Base-by-base conservation (phyloP, 2,888 invertebrate genomes). In the Hoplodrina blanda region DNA sequence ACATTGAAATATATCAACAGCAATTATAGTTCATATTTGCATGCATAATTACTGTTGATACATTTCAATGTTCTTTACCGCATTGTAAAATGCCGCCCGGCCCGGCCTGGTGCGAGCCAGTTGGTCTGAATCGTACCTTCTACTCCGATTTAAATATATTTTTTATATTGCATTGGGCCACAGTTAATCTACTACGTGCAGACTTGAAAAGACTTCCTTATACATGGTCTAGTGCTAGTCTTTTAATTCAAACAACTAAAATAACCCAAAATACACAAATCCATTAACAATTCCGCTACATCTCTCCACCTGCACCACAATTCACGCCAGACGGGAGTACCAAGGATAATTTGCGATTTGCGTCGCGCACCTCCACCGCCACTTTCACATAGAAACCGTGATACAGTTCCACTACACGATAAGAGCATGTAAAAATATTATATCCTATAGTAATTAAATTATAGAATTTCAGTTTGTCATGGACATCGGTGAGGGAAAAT, bases 301-400 rank as follows among this genome's bases (percentile, higher is more conserved):
- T 50, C 63, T 61, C 62, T 56, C 60, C 37, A 64, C 66, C 82
- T 84, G 71, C 52, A 61, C 82, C 80, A 78, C 49, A 62, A 41
- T 65, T 69, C 62, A 71, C 76, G 68, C 63, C 62, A 83, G 85
- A 84, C 81, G 78, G 88, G 90, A 92, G 92, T 91, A 90, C 91
- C 91, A 91, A 91, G 91, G 91, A 94, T 93, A 94, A 94, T 94
- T 94, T 94, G 88, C 93, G 90, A 94, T 95, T 94, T 89, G 92
- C 86, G 86, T 82, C 89, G 91, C 91, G 78, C 81, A 80, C 68
- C 72, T 62, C 61, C 70, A n/a, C 15, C 61, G 84, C 82, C 86
- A 90, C 93, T 94, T 92, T 93, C 93, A 83, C 91, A 83, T 85
- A 82, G 83, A 86, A 83, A 79, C 76, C 79, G 71, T 83, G 82